Percentiles rank a stretch among this genome's conserved stretches.
These are phyloP conservation scores for Campoletis raptor DNA, from an alignment of 2,888 invertebrate species.

Conservation along the genomic window DNA sequence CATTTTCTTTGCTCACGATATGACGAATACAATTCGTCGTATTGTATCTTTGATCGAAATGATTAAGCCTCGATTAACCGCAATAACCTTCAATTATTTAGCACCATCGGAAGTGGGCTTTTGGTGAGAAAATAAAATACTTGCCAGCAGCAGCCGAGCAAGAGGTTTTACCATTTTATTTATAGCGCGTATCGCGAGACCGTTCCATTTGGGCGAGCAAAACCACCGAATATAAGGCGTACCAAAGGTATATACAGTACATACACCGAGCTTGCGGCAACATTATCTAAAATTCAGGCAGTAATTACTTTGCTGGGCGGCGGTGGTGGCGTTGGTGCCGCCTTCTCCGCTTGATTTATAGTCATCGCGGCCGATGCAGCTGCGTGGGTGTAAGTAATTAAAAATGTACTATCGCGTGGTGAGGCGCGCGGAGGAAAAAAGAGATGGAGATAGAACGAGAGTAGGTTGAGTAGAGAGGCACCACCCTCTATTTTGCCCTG, in stretches of 20 bases:
- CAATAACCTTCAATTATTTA: slow-evolving; percentile 5
- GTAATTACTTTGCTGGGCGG: slow-evolving; percentile 85
- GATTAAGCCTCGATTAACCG: slow-evolving; percentile 3
- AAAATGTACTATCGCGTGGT: slow-evolving; percentile 85
- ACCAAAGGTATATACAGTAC: slow-evolving; percentile 20
- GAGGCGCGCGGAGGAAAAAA: slow-evolving; percentile 69
- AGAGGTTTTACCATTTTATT: slow-evolving; percentile 68
- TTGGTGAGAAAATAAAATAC: slow-evolving; percentile 52
- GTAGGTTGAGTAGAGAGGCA: slow-evolving; percentile 36
- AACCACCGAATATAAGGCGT: slow-evolving; percentile 61
- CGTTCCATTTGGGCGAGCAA: slow-evolving; percentile 60
- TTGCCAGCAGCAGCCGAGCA: slow-evolving; percentile 55
- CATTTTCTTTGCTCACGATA: background rate
- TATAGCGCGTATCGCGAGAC: slow-evolving; percentile 68
- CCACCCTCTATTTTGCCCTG: slow-evolving; percentile 34
- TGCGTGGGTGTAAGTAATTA: slow-evolving; percentile 85
- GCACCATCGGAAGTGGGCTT: slow-evolving; percentile 5
- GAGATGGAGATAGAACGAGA: slow-evolving; percentile 33
- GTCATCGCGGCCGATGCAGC: slow-evolving; percentile 85
- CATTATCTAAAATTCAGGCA: slow-evolving; percentile 85
- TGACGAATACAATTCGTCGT: background rate
- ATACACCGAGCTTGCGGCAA: slow-evolving; percentile 83
- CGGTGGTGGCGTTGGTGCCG: slow-evolving; percentile 71
- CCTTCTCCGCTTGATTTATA: slow-evolving; percentile 83
- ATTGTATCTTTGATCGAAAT: background rate